Evolutionary conservation across 1,140 invertebrate genomes (phyloP).

Genomic region (Catajapyx aquilonaris): DNA sequence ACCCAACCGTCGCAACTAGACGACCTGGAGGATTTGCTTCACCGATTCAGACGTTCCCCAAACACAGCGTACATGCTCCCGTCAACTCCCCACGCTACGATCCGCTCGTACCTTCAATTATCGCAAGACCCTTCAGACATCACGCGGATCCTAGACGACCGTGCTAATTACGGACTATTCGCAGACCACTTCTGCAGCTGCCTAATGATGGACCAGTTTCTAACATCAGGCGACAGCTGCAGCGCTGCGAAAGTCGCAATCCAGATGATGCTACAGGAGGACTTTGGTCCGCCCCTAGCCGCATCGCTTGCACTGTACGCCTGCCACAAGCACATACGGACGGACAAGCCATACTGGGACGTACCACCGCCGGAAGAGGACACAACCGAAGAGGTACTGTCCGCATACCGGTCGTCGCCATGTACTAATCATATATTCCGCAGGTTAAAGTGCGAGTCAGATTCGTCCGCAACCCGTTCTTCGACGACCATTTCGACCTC

Average conservation of each 20-base stretch:
- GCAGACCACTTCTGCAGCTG: constrained; percentile 56
- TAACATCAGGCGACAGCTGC: constrained; percentile 40
- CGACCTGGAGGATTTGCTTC: constrained; percentile 41
- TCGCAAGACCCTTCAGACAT: constrained; percentile 36
- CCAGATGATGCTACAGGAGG: constrained; percentile 75
- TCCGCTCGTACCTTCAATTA: constrained; percentile 39
- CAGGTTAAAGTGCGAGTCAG: constrained; percentile 48
- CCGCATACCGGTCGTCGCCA: too few relatives aligned
- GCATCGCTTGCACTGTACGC: constrained; percentile 46
- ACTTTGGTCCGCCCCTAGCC: constrained; percentile 46
- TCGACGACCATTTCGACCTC: constrained; percentile 75
- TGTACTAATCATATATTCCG: too few relatives aligned
- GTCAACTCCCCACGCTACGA: constrained; percentile 60
- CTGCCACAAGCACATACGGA: constrained; percentile 48
- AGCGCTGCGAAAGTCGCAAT: constrained; percentile 51
- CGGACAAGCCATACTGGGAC: constrained; percentile 22
- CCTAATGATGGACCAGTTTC: constrained; percentile 57
- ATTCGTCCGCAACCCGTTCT: constrained; percentile 56
- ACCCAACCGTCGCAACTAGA: constrained; percentile 26
- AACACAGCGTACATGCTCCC: constrained; percentile 43
- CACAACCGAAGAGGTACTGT: constrained; percentile 26
- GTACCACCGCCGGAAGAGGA: constrained; percentile 18
- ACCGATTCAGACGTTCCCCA: constrained; percentile 42
- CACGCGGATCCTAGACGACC: constrained; percentile 48
- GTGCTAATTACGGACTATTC: constrained; percentile 75